Evolutionary conservation across 2,888 invertebrate species (phyloP).

Genomic region (Acronicta leporina): DNA sequence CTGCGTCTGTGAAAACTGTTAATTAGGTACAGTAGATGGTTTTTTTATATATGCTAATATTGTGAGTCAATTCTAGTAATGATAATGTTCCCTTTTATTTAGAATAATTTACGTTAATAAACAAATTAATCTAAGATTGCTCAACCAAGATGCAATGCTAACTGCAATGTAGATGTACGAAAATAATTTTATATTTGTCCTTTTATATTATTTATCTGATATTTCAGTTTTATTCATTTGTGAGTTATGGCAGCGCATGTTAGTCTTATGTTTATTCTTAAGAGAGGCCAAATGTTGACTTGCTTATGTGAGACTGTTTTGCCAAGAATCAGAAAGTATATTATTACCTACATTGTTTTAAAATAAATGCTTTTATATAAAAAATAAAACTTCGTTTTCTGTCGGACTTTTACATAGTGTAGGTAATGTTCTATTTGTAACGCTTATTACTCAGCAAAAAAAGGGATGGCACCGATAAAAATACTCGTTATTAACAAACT

Average conservation of each 20-base stretch:
- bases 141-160: slow-evolving; percentile 87
- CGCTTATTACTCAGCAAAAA: too few species aligned
- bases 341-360: slow-evolving; percentile 89
- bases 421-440: too few species aligned
- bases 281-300: slow-evolving; percentile 89
- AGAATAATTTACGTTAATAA: slow-evolving; percentile 84
- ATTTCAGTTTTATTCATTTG: slow-evolving; percentile 84
- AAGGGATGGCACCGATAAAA: too few species aligned
- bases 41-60: slow-evolving; percentile 84
- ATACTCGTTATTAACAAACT: too few species aligned
- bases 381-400: slow-evolving; percentile 49
- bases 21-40: slow-evolving; percentile 69
- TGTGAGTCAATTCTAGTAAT: slow-evolving; percentile 88
- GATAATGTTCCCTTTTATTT: slow-evolving; percentile 86
- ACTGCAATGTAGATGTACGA: slow-evolving; percentile 83
- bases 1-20: slow-evolving; percentile 77
- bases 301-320: slow-evolving; percentile 90
- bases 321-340: slow-evolving; percentile 90
- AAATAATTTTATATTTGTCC: slow-evolving; percentile 82
- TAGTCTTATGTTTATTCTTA: slow-evolving; percentile 87
- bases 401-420: neutral
- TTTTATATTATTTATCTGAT: slow-evolving; percentile 86
- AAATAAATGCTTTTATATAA: slow-evolving; percentile 90
- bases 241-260: slow-evolving; percentile 89
- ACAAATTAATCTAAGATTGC: slow-evolving; percentile 86